phyloP scores from a whole-genome alignment of 2,888 invertebrate species.

The Muschampia plurimacula region DNA sequence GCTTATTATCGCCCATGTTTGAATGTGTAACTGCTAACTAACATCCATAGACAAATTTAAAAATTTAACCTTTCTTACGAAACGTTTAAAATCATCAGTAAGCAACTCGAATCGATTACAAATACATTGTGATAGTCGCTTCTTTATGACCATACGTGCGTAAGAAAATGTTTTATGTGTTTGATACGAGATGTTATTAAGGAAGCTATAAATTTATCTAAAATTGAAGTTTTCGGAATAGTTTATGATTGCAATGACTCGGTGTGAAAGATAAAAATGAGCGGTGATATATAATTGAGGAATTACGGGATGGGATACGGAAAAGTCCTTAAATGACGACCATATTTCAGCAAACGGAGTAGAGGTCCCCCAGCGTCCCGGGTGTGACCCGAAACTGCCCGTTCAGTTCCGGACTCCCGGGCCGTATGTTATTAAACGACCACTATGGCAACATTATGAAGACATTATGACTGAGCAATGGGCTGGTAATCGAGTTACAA shows the following conservation, averaged over 20 bases:
- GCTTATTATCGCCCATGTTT: neutral
- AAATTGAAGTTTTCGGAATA: constrained; percentile 16
- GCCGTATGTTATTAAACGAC: too few species aligned
- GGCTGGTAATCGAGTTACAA: too few species aligned
- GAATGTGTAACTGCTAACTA: neutral
- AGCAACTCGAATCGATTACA: constrained; percentile 63
- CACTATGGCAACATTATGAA: too few species aligned
- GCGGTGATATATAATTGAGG: too few species aligned
- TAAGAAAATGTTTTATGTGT: constrained; percentile 32
- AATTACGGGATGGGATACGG: too few species aligned
- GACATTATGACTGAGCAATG: too few species aligned
- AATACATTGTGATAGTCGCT: constrained; percentile 40
- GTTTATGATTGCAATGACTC: constrained; percentile 16
- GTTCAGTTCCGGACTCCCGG: too few species aligned
- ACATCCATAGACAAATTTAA: constrained; percentile 17
- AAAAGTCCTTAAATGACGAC: too few species aligned
- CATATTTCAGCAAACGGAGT: too few species aligned
- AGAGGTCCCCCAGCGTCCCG: too few species aligned
- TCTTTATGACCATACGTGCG: constrained; percentile 45
- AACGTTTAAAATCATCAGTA: constrained; percentile 53
- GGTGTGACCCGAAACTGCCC: too few species aligned
- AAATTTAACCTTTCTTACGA: constrained; percentile 41
- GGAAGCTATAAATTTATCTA: constrained; percentile 3
- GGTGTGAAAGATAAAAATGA: neutral
- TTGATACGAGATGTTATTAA: constrained; percentile 29